phyloP scores from a whole-genome alignment of 2,113 vertebrate genomes.

The Cichladusa arquata region DNA sequence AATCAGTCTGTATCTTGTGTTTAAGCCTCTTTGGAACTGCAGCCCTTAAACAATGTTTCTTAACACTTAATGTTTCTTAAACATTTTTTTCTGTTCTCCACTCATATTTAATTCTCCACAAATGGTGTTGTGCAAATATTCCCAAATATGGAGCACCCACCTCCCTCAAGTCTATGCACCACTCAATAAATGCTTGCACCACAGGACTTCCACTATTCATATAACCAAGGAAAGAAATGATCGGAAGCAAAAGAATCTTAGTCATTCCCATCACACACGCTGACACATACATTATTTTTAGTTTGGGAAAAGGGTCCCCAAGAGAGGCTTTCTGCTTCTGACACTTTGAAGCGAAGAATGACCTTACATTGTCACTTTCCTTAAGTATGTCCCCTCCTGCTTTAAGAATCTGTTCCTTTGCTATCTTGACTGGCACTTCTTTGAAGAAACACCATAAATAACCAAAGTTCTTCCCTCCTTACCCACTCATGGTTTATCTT shows the following conservation, averaged over 20 bases:
- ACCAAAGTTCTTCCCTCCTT: neutral
- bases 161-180: neutral
- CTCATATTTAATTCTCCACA: neutral
- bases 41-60: neutral
- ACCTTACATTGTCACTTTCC: neutral
- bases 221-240: neutral
- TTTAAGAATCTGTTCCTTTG: neutral
- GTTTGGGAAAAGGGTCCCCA: neutral
- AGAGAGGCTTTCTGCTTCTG: neutral
- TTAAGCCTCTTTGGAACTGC: neutral
- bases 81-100: neutral
- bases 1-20: neutral
- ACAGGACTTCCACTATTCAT: neutral
- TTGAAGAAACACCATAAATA: neutral
- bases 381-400: neutral
- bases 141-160: neutral
- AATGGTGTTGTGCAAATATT: neutral
- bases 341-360: neutral
- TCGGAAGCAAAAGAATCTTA: neutral
- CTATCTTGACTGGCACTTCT: neutral
- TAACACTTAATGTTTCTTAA: neutral
- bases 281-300: neutral
- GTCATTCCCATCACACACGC: neutral
- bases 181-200: neutral
- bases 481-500: neutral